These are phyloP conservation scores for Neolamprologus toae DNA, from an alignment of 2,113 vertebrate species.

Conservation along the genomic window DNA sequence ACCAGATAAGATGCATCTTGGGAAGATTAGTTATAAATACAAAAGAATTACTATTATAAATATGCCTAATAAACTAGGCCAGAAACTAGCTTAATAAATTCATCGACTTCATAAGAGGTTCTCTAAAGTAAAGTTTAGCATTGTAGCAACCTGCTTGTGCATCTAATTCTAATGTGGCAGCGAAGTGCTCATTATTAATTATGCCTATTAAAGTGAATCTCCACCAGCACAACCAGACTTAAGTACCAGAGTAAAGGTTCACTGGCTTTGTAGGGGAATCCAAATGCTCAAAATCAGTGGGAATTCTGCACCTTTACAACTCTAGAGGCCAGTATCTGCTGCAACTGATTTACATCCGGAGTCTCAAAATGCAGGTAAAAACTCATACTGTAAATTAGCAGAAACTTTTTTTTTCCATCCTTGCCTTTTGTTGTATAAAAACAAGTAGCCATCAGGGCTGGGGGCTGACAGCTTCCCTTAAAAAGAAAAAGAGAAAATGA, in stretches of 20 bases:
- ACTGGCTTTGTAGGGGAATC: not conserved
- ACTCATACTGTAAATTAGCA: not conserved
- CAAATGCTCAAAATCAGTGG: not conserved
- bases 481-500: not conserved
- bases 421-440: not conserved
- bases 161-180: not conserved
- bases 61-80: not conserved
- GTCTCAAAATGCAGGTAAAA: not conserved
- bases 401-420: not conserved
- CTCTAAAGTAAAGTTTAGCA: not conserved
- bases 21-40: not conserved
- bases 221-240: not conserved
- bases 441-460: not conserved
- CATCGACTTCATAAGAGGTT: not conserved
- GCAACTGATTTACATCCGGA: not conserved
- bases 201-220: not conserved
- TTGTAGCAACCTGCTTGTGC: not conserved
- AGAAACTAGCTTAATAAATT: not conserved
- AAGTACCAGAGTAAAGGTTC: not conserved
- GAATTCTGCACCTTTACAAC: slow-evolving; percentile 5
- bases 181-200: not conserved
- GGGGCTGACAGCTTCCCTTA: not conserved
- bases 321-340: not conserved
- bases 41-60: not conserved
- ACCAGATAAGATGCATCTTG: not conserved